Conservation (phyloP, 35 echinoderm and acorn worm genomes). For the Anneissia japonica region DNA sequence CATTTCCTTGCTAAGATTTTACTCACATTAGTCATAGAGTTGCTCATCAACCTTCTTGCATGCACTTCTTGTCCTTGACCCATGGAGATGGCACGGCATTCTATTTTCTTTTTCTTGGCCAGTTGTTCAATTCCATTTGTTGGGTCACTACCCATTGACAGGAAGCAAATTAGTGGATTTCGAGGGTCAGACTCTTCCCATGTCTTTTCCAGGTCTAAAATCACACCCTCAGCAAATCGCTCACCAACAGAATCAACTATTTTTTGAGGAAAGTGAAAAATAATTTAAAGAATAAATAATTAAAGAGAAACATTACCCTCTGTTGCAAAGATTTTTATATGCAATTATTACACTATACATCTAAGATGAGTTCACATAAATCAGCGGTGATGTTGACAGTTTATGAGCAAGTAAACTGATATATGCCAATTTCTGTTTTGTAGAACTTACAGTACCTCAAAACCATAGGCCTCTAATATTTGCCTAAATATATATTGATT, state of each 20-base stretch:
- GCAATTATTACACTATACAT: too few species aligned
- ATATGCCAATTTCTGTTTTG: too few species aligned
- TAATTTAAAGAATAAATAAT: too few species aligned
- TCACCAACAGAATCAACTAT: constrained; percentile 84
- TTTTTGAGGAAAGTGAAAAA: background rate
- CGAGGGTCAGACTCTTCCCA: constrained; percentile 87
- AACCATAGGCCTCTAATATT: too few species aligned
- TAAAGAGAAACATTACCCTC: too few species aligned
- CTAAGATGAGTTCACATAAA: too few species aligned
- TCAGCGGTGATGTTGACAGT: too few species aligned
- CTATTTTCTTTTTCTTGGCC: constrained; percentile 90
- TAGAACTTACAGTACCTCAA: too few species aligned
- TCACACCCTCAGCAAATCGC: constrained; percentile 74
- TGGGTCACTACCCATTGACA: constrained; percentile 93
- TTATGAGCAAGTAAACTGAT: too few species aligned
- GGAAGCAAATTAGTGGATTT: constrained; percentile 81
- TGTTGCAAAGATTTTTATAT: too few species aligned
- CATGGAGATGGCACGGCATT: constrained; percentile 89
- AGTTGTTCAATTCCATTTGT: constrained; percentile 77
- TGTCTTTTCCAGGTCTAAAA: constrained; percentile 75
- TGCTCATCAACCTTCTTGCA: constrained; percentile 72
- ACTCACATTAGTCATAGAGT: constrained; percentile 90
- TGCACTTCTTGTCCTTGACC: constrained; percentile 95
- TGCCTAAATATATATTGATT: too few species aligned
- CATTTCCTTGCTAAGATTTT: too few species aligned